Evolutionary conservation across 2,113 vertebrate genomes (phyloP), one percentile per base, ranked within the genome.

Genomic region (Ammospiza nelsoni): DNA sequence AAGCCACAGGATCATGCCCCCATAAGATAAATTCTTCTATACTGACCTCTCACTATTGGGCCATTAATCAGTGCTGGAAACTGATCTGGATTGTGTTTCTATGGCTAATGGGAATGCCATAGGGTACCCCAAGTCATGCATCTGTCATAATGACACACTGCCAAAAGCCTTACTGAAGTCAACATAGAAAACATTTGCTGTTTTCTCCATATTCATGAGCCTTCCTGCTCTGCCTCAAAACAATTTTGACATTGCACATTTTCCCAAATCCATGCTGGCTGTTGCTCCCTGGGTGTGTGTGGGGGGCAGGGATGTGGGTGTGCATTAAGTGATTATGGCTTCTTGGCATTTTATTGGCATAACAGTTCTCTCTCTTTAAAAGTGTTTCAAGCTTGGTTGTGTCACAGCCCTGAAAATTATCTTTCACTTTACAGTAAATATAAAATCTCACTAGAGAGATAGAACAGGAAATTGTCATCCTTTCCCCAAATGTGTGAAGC

Each of bases 291-390:
- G 23, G 44, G 23, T 18, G 33, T 4, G 55, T 10, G 51, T 3
- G 44, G 0, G 54, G 5, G 22, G 37, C 0, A 0, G 6, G 24
- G 16, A 31, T 24, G 78, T 73, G 66, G 73, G 33, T 12, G 28
- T 43, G 31, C 10, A 12, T 51, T 59, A 87, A 58, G 24, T 33
- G 31, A 78, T 82, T 85, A 17, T 4, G 79, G 58, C 7, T 82
- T 55, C 86, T 87, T 89, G 41, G 33, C 35, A 75, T 79, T 75
- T 95, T 62, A 43, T 37, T 96, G 71, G 66, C 71, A 57, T 52
- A 72, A 39, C 57, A 62, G 37, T 28, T 85, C n/a, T 25, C 20
- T 62, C 73, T 73, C 27, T n/a, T 41, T 85, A 57, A 20, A 85
- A 84, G 41, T 19, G 10, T 57, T 87, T 90, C 52, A 91, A 72